Evolutionary conservation across 2,113 vertebrate species (phyloP).

Genomic region (Ailuropoda melanoleuca): DNA sequence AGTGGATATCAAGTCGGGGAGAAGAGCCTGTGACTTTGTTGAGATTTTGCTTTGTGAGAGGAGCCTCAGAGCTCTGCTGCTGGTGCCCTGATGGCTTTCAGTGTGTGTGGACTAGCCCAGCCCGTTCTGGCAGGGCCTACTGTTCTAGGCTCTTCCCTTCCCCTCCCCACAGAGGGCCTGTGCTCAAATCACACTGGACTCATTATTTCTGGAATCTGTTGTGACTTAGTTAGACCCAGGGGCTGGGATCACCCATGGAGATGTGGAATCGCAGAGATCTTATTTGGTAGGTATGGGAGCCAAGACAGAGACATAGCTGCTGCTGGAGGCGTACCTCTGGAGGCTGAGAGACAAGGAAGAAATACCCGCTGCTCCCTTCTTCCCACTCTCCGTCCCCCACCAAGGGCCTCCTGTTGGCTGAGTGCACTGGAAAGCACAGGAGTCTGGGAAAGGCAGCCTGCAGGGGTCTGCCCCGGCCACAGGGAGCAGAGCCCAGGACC

Average conservation of each 20-base stretch:
- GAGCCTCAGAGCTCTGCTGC: neutral
- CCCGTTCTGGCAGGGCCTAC: rapidly evolving
- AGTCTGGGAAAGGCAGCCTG: neutral
- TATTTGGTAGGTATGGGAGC: neutral
- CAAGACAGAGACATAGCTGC: neutral
- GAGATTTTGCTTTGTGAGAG: too few species aligned
- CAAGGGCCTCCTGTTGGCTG: neutral
- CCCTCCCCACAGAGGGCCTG: neutral
- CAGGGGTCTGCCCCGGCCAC: neutral
- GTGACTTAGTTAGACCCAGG: neutral
- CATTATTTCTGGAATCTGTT: neutral
- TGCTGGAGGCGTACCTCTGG: rapidly evolving
- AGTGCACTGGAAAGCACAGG: neutral
- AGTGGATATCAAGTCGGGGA: neutral
- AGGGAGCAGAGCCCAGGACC: neutral
- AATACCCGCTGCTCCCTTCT: neutral
- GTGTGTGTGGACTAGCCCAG: too few species aligned
- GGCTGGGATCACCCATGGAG: neutral
- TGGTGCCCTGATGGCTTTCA: neutral
- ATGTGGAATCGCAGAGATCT: neutral
- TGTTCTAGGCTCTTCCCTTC: rapidly evolving
- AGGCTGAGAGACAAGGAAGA: neutral
- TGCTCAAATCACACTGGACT: neutral
- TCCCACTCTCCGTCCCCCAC: neutral
- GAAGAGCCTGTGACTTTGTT: neutral